phyloP scores from a whole-genome alignment of 2,888 invertebrate genomes.

The Lepidochrysops patricia region DNA sequence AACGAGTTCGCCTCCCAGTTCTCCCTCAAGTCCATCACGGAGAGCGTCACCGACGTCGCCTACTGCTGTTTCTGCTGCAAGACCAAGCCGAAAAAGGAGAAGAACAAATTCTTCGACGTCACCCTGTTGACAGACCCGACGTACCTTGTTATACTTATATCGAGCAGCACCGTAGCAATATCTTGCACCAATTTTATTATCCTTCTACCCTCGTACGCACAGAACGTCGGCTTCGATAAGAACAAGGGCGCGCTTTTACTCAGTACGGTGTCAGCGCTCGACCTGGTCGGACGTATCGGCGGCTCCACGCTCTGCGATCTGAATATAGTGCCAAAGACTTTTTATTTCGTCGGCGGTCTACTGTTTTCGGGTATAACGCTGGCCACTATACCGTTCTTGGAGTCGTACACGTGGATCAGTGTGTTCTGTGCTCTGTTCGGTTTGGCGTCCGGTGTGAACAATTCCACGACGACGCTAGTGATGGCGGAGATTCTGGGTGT shows the following conservation, averaged over 20 bases:
- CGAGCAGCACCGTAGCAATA: slow-evolving; percentile 89
- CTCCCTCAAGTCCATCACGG: slow-evolving; percentile 79
- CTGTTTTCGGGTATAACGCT: slow-evolving; percentile 85
- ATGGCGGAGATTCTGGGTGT: slow-evolving; percentile 92
- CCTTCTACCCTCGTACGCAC: slow-evolving; percentile 84
- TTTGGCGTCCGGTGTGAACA: slow-evolving; percentile 86
- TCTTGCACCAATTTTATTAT: slow-evolving; percentile 93
- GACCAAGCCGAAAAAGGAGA: slow-evolving; percentile 43
- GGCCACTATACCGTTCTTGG: slow-evolving; percentile 79
- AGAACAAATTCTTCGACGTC: slow-evolving; percentile 82
- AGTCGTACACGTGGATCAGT: slow-evolving; percentile 77
- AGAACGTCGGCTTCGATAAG: slow-evolving; percentile 81
- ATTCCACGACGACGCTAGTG: slow-evolving; percentile 88
- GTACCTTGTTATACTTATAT: slow-evolving; percentile 86
- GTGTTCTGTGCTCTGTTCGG: slow-evolving; percentile 85
- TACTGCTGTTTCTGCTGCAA: slow-evolving; percentile 63
- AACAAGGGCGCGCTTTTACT: slow-evolving; percentile 81
- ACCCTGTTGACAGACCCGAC: slow-evolving; percentile 82
- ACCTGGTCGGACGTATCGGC: slow-evolving; percentile 87
- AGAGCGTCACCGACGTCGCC: slow-evolving; percentile 67
- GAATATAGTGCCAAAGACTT: slow-evolving; percentile 84
- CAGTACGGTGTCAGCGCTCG: slow-evolving; percentile 86
- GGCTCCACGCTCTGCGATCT: slow-evolving; percentile 88
- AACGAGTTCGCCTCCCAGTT: slow-evolving; percentile 86
- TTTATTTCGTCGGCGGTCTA: slow-evolving; percentile 87